Base-by-base conservation (phyloP, 2,113 vertebrate species). In the Penelope pileata region DNA sequence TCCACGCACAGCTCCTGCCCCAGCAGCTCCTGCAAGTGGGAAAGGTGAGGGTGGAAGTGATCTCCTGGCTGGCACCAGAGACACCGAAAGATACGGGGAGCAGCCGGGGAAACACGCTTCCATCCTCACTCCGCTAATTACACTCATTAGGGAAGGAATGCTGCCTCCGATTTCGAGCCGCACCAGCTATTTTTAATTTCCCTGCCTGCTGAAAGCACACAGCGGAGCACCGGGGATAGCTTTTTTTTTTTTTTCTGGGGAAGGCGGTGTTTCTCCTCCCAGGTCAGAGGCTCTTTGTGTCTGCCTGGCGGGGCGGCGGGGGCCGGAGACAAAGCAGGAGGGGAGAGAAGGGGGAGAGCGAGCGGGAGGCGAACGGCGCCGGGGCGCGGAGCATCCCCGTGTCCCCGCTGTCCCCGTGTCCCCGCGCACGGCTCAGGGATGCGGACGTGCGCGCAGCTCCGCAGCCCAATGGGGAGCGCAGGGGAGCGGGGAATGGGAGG, bases 221-320 rank as follows among this genome's bases (percentile, higher is more conserved):
- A 64, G 59, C 16, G 60, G 69, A 27, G 70, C 64, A 5, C 63
- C 59, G 36, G 45, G 69, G 3, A 29, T 63, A n/a, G n/a, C n/a
- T 47, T 6, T 6, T 14, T 16, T 9, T 17, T 42, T 16, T 12
- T 16, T 36, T 34, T 30, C 26, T 2, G 38, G 40, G 62, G 43
- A 90, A 76, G 56, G 2, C 32, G 45, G 22, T 58, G 72, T 94
- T 94, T 93, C 88, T 90, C 76, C 88, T 92, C 70, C 27, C 82
- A 73, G 90, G 90, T 92, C 93, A 87, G 91, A 50, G 76, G 60
- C 82, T 87, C 92, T 95, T 96, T 96, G 94, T 94, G 95, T 83
- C 84, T 92, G 91, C 84, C 68, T 47, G 38, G 84, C 95, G 94
- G 96, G 89, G 96, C 97, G 97, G 86, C 70, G 88, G 72, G 92